phyloP scores from a whole-genome alignment of 2,113 vertebrate genomes.

The Poecile atricapillus region DNA sequence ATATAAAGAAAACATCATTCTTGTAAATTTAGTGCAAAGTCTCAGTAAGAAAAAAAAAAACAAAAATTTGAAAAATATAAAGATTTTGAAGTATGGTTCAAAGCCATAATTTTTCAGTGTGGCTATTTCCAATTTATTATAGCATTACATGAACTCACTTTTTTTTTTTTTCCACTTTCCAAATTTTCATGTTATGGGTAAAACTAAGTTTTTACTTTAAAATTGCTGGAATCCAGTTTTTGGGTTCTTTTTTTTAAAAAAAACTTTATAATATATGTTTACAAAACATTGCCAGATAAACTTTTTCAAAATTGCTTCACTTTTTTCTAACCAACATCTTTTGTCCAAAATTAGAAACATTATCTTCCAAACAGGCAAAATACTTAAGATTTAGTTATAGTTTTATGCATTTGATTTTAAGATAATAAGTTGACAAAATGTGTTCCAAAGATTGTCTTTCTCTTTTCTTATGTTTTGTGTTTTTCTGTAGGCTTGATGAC shows the following conservation, averaged over 20 bases:
- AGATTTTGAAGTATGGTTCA: neutral
- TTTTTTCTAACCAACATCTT: neutral
- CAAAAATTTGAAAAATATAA: neutral
- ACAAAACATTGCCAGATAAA: neutral
- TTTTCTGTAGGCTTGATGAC: neutral
- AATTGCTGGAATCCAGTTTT: neutral
- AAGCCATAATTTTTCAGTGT: neutral
- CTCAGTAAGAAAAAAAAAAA: neutral
- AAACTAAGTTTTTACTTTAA: neutral
- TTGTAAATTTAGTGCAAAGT: neutral
- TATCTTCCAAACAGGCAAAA: neutral
- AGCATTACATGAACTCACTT: neutral
- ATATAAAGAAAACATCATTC: neutral
- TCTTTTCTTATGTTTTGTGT: neutral
- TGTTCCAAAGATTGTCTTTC: neutral
- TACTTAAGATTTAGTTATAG: neutral
- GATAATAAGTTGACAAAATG: neutral
- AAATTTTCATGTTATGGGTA: neutral
- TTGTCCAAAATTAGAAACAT: neutral
- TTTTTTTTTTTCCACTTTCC: neutral
- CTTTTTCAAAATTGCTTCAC: neutral
- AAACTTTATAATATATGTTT: neutral
- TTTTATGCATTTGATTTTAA: neutral
- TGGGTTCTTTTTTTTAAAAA: neutral
- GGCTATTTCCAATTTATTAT: neutral